phyloP scores from a whole-genome alignment of 2,113 vertebrate species.

The Pholis gunnellus region DNA sequence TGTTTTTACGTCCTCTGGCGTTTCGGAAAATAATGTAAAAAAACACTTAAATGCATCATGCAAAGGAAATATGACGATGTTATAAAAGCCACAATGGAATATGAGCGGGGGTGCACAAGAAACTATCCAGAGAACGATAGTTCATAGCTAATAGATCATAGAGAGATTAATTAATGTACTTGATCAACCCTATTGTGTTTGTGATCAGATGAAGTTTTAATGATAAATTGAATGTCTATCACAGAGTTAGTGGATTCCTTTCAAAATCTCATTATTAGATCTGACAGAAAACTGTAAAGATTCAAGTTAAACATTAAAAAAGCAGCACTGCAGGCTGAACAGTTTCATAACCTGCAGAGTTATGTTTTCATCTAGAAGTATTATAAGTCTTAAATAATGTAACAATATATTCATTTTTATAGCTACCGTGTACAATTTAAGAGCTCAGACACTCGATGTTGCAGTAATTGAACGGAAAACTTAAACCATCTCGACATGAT shows the following conservation, averaged over 20 bases:
- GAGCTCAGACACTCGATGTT: background rate
- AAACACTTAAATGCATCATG: background rate
- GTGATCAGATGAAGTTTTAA: background rate
- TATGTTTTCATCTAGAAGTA: background rate
- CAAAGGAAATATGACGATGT: background rate
- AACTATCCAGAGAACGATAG: background rate
- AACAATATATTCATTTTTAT: background rate
- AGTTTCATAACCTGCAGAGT: background rate
- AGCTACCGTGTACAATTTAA: background rate
- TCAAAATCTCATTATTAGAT: background rate
- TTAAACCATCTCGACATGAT: background rate
- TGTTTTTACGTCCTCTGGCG: background rate
- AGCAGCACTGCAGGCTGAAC: background rate
- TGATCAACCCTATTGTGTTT: fast-evolving
- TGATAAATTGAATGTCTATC: background rate
- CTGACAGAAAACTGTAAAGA: background rate
- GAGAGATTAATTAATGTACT: background rate
- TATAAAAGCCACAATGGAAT: background rate
- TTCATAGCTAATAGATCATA: background rate
- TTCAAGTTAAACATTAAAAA: background rate
- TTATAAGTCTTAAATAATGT: background rate
- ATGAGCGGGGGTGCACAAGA: background rate
- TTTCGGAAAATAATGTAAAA: background rate
- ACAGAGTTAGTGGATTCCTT: background rate
- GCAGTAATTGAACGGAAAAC: background rate